Evolutionary conservation across 2,113 vertebrate species (phyloP), one percentile per base, ranked within the genome.

Genomic region (Tupaia tana): DNA sequence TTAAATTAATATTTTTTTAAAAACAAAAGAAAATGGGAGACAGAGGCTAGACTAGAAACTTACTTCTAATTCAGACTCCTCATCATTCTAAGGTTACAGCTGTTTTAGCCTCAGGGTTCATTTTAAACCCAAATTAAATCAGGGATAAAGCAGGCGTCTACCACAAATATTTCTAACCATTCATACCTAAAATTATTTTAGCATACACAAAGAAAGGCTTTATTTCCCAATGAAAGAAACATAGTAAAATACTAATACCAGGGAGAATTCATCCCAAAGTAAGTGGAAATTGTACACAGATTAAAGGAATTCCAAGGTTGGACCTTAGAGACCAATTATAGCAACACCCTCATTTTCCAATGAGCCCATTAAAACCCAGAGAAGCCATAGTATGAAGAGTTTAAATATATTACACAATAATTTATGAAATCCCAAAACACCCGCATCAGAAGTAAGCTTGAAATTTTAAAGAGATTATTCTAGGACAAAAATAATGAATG

Each of bases 121-220:
- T 63, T 34, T 86, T 86, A 88, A 94, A 73, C 20, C 11, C 13
- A 56, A 92, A 58, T 92, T 92, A 95, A 94, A 92, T 96, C 77
- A 94, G 27, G 19, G 70, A 86, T 89, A 79, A 92, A 92, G 86
- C 31, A 25, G 61, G 58, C 6, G 89, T 20, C 93, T 90, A 66
- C 73, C 43, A 90, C 93, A 91, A 92, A 75, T 87, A 81, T 90
- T 93, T 93, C 84, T 95, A 96, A 85, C 64, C 29, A 86, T 82
- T 79, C 95, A 82, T 86, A 92, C 88, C 81, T 95, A 85, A 94
- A 96, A 95, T 97, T 95, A 87, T 91, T 96, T 96, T 82, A 96
- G 22, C 77, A 93, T 31, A 63, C 56, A 93, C 22, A 90, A 90
- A 95, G 85, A 92, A 86, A 80, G 13, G 13, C 20, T 98, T 92